Conservation (phyloP, 2,888 invertebrate genomes). For the Clanis bilineata region DNA sequence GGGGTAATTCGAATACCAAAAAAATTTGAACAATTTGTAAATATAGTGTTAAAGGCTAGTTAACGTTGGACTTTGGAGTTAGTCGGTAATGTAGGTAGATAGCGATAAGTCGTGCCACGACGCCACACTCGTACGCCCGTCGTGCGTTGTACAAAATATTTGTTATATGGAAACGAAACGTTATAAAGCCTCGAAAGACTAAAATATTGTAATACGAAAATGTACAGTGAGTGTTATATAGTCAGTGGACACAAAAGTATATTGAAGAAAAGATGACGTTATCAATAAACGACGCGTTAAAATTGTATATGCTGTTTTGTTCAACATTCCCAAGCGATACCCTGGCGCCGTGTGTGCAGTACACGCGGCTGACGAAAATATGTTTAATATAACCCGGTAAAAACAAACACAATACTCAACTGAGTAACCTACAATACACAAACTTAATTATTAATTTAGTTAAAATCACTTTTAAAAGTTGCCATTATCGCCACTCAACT, state of each 20-base stretch:
- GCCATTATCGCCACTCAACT: background rate
- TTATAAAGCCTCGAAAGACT: conserved; percentile 79
- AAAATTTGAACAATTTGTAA: conserved; percentile 81
- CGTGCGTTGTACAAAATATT: conserved; percentile 81
- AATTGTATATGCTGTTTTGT: conserved; percentile 76
- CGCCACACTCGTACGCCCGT: conserved; percentile 70
- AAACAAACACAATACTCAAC: background rate
- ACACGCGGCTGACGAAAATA: background rate
- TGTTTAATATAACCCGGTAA: background rate
- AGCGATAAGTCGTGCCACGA: conserved; percentile 77
- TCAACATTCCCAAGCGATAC: conserved; percentile 49
- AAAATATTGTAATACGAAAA: conserved; percentile 80
- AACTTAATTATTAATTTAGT: background rate
- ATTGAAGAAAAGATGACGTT: conserved; percentile 80
- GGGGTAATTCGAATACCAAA: conserved; percentile 81
- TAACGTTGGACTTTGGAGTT: conserved; percentile 67
- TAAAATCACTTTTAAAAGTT: too few species aligned
- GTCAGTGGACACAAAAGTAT: conserved; percentile 82
- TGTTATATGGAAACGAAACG: conserved; percentile 77
- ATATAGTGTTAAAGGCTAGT: conserved; percentile 76
- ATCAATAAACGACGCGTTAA: conserved; percentile 80
- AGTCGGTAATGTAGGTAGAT: conserved; percentile 74
- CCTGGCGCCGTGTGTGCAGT: conserved; percentile 17
- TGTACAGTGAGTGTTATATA: conserved; percentile 83
- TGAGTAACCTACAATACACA: background rate